Evolutionary conservation across 2,888 invertebrate species (phyloP).

Genomic region (Salpingus planirostris): DNA sequence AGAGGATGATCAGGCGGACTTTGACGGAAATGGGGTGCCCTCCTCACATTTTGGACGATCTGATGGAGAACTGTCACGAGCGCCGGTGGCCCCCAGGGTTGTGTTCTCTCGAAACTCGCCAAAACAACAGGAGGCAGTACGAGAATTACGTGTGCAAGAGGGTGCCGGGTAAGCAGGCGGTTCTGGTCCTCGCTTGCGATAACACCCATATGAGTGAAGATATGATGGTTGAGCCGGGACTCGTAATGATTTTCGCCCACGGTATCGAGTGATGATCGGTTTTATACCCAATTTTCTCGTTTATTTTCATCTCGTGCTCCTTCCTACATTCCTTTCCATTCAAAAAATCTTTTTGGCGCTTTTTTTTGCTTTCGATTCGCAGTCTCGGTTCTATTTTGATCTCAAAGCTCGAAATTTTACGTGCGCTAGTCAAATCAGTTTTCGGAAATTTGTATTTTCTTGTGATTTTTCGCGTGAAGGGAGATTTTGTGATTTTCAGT

Average conservation of each 20-base stretch:
- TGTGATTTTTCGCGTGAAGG: too few species aligned
- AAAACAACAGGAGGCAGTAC: slow-evolving; percentile 86
- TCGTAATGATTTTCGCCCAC: slow-evolving; percentile 98
- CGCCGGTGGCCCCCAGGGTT: slow-evolving; percentile 90
- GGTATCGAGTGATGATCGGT: slow-evolving; percentile 64
- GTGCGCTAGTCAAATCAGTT: too few species aligned
- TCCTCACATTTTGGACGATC: slow-evolving; percentile 82
- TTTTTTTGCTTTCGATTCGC: neutral
- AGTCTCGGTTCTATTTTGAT: neutral
- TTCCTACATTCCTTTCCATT: slow-evolving; percentile 7
- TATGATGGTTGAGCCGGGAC: slow-evolving; percentile 91
- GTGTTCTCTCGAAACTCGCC: slow-evolving; percentile 85
- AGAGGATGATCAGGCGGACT: slow-evolving; percentile 90
- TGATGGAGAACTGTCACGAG: slow-evolving; percentile 97
- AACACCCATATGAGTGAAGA: slow-evolving; percentile 92
- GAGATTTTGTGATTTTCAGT: too few species aligned
- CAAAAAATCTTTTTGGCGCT: slow-evolving; percentile 2
- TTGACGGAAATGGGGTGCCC: slow-evolving; percentile 92
- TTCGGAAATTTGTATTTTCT: too few species aligned
- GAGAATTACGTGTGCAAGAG: slow-evolving; percentile 92
- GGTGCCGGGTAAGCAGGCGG: slow-evolving; percentile 93
- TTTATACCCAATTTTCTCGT: neutral
- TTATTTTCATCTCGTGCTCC: neutral
- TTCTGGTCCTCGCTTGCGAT: slow-evolving; percentile 88
- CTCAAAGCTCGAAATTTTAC: neutral